Base-by-base conservation (phyloP, 2,797 vertebrate genomes). In the Oophaga sylvatica region DNA sequence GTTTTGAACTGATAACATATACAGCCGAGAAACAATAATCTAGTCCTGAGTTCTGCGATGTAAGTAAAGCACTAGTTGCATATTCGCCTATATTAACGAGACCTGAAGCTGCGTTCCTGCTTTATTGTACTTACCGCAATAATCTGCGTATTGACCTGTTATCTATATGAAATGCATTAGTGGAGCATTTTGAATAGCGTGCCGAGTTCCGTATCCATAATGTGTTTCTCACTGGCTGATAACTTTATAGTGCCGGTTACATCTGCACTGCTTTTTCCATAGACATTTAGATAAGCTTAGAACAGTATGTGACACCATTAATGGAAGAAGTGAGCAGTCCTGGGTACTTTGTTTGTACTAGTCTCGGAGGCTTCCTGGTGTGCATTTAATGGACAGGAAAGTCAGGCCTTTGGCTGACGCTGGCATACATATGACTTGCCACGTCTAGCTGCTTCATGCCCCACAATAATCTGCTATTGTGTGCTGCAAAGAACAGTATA, bases 241-340 rank as follows among this genome's bases (percentile, higher is more conserved):
- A 84, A 20, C 26, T 45, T 48, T 76, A 75, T 85, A 77, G 41
- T 83, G 63, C 31, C 77, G 48, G 41, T 86, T 59, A 73, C 70
- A 31, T 80, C 60, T 81, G 78, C 31, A 22, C 59, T 77, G 48
- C 53, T 85, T 81, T 81, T 76, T 59, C 71, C 73, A 56, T n/a
- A 87, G 60, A 85, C 83, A 67, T 81, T 85, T 88, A 85, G 87
- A 88, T 85, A 88, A 85, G 78, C 68, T 22, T 29, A 48, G 78
- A 75, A 77, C 79, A 87, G 83, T 80, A 35, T 82, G 67, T 84
- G 59, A 59, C 26, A 57, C 60, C 81, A 87, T 83, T 87, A 87
- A 29, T 77, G 20, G 31, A 56, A 76, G 65, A 86, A 79, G 20
- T 9, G 73, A 68, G 48, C 60, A 26, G 77, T 82, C 70, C 60